A percentile compares a stretch with the other conserved stretches of the same genome.
These are phyloP conservation scores for Luidia sarsii DNA, from an alignment of 53 echinoderm and acorn worm species.

Conservation along the genomic window DNA sequence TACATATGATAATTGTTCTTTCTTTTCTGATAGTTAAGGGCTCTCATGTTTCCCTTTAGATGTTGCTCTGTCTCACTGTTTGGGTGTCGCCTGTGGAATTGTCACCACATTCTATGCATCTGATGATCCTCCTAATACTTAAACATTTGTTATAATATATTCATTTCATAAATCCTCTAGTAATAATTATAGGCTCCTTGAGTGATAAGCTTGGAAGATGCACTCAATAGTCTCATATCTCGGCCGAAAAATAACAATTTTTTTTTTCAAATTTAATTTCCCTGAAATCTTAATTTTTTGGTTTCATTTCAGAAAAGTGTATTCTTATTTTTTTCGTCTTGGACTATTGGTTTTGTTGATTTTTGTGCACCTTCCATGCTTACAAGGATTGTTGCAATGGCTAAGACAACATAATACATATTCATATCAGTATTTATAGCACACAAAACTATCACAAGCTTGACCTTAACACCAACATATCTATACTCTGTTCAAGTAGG, in stretches of 20 bases:
- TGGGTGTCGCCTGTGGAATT: too few relatives aligned
- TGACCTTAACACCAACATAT: neutral
- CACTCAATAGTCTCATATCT: neutral
- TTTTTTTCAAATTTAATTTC: neutral
- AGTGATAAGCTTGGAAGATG: constrained; percentile 17
- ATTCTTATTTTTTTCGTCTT: too few relatives aligned
- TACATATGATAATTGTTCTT: too few relatives aligned
- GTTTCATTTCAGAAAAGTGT: neutral
- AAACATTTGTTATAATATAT: too few relatives aligned
- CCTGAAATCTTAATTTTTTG: neutral
- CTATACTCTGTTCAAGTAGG: neutral
- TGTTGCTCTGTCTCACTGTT: too few relatives aligned
- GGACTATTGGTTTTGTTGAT: too few relatives aligned
- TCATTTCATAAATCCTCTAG: neutral
- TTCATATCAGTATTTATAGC: neutral
- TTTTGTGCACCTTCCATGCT: neutral
- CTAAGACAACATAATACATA: neutral
- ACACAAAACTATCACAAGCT: constrained; percentile 17
- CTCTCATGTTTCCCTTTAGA: too few relatives aligned
- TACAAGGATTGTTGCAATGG: constrained; percentile 7
- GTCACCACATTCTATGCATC: too few relatives aligned
- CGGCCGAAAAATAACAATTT: neutral
- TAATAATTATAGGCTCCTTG: constrained; percentile 19
- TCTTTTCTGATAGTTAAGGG: too few relatives aligned
- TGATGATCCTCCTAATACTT: too few relatives aligned